Percentiles rank a stretch among this genome's conserved stretches.
phyloP scores from a whole-genome alignment of 2,113 vertebrate species.

The Trochalopteron elliotii region DNA sequence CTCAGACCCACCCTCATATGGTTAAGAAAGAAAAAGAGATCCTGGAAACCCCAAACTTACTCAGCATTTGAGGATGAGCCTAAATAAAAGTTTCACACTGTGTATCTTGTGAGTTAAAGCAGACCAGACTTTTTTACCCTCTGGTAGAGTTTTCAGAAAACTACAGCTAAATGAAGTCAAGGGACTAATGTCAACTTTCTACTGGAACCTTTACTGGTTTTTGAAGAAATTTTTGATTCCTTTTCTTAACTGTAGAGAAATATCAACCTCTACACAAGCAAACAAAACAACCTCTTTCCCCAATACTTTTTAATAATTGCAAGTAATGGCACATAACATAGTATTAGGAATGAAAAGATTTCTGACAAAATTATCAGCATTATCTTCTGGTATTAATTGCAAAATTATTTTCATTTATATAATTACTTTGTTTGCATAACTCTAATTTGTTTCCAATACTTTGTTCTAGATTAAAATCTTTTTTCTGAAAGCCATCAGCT shows the following conservation, averaged over 20 bases:
- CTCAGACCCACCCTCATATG: neutral
- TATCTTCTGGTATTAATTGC: neutral
- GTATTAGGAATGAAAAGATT: neutral
- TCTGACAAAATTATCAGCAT: neutral
- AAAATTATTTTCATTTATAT: neutral
- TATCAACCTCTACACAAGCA: neutral
- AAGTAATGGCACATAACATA: neutral
- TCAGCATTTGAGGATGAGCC: neutral
- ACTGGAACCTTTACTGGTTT: neutral
- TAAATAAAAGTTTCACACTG: neutral
- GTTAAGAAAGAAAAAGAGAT: neutral
- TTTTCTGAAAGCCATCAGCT: neutral
- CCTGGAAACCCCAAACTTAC: neutral
- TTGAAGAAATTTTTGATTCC: neutral
- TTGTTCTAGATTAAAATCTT: neutral
- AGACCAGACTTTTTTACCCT: neutral
- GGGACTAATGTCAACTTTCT: neutral
- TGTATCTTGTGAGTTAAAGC: neutral
- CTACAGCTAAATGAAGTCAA: neutral
- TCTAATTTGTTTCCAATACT: neutral
- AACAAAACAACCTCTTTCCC: neutral
- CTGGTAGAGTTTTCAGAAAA: neutral
- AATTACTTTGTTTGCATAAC: neutral
- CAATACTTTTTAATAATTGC: neutral
- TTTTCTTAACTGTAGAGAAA: neutral